These are phyloP conservation scores for Tetragonula carbonaria DNA, from an alignment of 2,888 invertebrate genomes.

Conservation along the genomic window DNA sequence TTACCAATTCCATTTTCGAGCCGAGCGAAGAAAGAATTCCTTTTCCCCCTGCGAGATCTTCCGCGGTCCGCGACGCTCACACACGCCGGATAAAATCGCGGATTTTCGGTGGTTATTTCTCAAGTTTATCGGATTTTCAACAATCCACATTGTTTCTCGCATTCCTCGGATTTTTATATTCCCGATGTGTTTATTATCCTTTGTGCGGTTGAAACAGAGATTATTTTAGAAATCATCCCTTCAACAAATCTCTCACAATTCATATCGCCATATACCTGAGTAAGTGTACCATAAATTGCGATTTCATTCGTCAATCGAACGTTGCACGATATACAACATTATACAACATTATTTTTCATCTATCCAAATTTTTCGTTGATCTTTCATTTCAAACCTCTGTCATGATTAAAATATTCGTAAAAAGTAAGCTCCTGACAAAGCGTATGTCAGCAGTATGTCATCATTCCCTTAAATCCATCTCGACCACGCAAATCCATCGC, in stretches of 20 bases:
- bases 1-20: constrained; percentile 58
- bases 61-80: constrained; percentile 11
- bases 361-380: no score
- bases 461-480: not conserved
- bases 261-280: no score
- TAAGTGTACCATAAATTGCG: no score
- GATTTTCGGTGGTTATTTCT: constrained; percentile 36
- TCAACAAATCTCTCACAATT: no score
- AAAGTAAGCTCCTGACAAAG: no score
- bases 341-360: no score
- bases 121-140: not conserved
- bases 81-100: constrained; percentile 21
- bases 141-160: not conserved
- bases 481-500: not conserved
- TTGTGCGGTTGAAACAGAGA: not conserved
- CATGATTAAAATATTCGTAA: no score
- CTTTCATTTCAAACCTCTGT: no score
- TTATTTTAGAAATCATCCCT: no score
- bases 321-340: no score
- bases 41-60: not conserved
- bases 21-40: constrained; percentile 35
- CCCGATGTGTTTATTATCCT: not conserved
- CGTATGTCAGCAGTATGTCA: not conserved
- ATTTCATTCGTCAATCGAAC: no score
- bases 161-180: not conserved